Conservation (phyloP, 2,113 vertebrate genomes). For the Regulus satrapa region DNA sequence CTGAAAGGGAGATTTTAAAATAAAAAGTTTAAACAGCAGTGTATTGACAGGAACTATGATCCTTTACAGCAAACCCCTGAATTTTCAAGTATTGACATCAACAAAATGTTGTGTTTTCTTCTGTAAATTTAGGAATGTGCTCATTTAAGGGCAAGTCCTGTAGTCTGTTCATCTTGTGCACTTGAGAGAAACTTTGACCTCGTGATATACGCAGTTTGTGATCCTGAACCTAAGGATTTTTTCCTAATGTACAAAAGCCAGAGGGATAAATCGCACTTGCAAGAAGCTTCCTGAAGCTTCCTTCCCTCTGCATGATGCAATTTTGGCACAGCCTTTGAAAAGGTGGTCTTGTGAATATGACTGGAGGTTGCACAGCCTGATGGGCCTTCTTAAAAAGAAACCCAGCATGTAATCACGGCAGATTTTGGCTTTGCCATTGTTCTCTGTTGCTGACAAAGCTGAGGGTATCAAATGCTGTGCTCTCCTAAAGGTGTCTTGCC, state of each 20-base stretch:
- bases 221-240: background rate
- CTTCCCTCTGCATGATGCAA: background rate
- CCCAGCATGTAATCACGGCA: fast-evolving
- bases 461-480: too few species aligned
- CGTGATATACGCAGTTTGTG: background rate
- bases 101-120: background rate
- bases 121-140: background rate
- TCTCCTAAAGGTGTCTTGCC: background rate
- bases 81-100: background rate
- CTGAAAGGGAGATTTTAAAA: background rate
- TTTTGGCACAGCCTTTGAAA: background rate
- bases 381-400: background rate
- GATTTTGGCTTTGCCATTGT: background rate
- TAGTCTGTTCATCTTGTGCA: background rate
- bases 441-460: background rate
- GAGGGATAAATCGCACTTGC: background rate
- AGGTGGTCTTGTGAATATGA: background rate
- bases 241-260: background rate
- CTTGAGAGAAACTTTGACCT: background rate
- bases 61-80: background rate
- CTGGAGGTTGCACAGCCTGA: background rate
- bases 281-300: background rate
- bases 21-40: background rate
- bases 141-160: background rate
- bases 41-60: background rate